Evolutionary conservation across 2,797 vertebrate species (phyloP), one percentile per base, ranked within the genome.

Genomic region (Amniataba percoides): DNA sequence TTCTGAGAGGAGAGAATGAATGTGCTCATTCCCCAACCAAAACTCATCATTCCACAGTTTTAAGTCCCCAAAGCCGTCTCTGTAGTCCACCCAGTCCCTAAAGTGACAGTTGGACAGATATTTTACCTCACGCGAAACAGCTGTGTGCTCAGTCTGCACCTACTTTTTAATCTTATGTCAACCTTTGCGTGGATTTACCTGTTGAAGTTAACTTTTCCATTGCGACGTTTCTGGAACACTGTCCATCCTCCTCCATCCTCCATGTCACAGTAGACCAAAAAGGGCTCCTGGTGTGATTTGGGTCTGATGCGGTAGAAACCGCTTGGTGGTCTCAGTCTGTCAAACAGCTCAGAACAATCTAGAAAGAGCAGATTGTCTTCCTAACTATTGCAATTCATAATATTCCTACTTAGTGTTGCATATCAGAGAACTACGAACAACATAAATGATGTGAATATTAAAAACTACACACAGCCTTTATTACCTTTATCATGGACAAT

Each of bases 161-260:
- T 14, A 52, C 27, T 51, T 39, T 46, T 11, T 66, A 25, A 60
- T 40, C 14, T 53, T 8, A 56, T 68, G 6, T 19, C 45, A 12
- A 25, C 11, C 49, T 77, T 66, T 61, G 51, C n/a, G 52, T 25
- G 21, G 23, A 61, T 39, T 64, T 90, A 97, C 97, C 96, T 96
- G 88, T 96, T 89, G 80, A 98, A 98, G 87, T 96, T 91, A 78
- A 97, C 96, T 91, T 90, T 96, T 52, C 97, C 97, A 0, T 96
- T 95, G 2, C 95, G 92, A 0, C 97, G 94, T 49, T 88, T 95
- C 84, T 98, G 97, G 56, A 98, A 93, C 61, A 97, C 94, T 0
- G 97, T 98, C 97, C 97, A 98, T 0, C 97, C 97, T 12, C 95
- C 97, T 0, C 97, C 97, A 0, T 97, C 96, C 2, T 96, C 92